Base-by-base conservation (phyloP, 2,888 invertebrate genomes). In the Clitarchus hookeri region DNA sequence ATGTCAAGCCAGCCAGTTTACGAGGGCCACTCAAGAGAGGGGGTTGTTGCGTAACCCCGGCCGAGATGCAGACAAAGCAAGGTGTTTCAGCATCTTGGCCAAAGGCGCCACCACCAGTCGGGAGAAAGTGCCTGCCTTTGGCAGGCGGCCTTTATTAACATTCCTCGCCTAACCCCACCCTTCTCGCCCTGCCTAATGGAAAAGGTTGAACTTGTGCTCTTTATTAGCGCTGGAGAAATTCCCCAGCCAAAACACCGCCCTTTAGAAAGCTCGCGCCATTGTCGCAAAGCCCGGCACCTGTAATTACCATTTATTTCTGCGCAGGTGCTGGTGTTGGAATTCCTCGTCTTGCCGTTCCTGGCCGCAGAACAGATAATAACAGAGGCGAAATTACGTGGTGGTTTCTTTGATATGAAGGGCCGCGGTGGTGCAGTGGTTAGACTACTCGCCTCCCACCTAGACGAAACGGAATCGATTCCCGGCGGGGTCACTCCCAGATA, bases 61-160 rank as follows among this genome's bases (percentile, higher is more conserved):
- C 65, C 65, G 65, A n/a, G 65, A 65, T n/a, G 65, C 65, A n/a
- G 65, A 65, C 65, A 65, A 65, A 65, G 65, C 65, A n/a, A 65
- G 65, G 19, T 65, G 65, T 65, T 65, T 65, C 65, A 65, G 65
- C 65, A 65, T 65, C 65, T 65, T 65, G 65, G 65, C 65, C 65
- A 65, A 65, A 11, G 65, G 65, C 65, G 23, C 23, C 65, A 23
- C 65, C 65, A 23, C 65, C 65, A 6, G 65, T 8, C 65, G 6
- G 65, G 65, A 65, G 65, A 65, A 65, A 65, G 65, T 65, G 65
- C 65, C 16, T 65, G 65, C 65, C 65, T 65, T 65, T 65, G 65
- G 65, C 65, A 19, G 65, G 23, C 23, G 65, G 65, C 65, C 65
- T 65, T 65, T 65, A 65, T 65, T 65, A 65, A 65, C 65, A 65